Base-by-base conservation (phyloP, 2,888 invertebrate genomes). In the Lasioglossum zephyrum region DNA sequence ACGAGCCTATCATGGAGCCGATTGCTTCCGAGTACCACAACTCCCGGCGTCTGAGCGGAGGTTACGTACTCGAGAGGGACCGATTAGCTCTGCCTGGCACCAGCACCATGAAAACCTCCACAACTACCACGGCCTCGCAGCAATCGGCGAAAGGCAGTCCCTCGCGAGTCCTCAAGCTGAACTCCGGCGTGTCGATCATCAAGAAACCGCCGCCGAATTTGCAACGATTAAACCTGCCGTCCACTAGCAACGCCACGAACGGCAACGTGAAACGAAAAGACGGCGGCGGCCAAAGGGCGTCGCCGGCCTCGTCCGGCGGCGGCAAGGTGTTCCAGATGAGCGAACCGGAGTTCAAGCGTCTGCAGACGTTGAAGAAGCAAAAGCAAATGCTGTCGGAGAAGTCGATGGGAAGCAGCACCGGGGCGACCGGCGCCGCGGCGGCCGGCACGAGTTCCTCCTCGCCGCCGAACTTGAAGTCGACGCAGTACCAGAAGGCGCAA, bases 321-420 rank as follows among this genome's bases (percentile, higher is more conserved):
- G 57, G 57, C n/a, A 97, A 97, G 92, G 97, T 97, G 0, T 97
- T 97, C 94, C 97, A 97, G 93, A 97, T 98, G 91, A 97, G 97
- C 4, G 96, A 98, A 57, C 97, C 97, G 76, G 98, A 98, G 92
- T 97, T 97, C 95, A 97, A 97, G 95, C 97, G 97, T 88, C 91
- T 96, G 70, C 96, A 96, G 81, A 95, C 93, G 75, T 92, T 96
- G 22, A 96, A 96, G 88, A 95, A 95, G 83, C 96, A 96, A 84
- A 95, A 96, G 77, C 95, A 95, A 85, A 94, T 95, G 90, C 89
- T 95, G 9, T 76, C 82, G 47, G 89, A 85, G 57, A 87, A 86
- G 70, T 79, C 75, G 31, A 81, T 88, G 73, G 87, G 87, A 73
- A 86, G 78, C 6, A 36, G 2, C 36, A 73, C 60, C 2, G 82